Conservation (phyloP, 2,113 vertebrate species). For the Pangasianodon gigas region DNA sequence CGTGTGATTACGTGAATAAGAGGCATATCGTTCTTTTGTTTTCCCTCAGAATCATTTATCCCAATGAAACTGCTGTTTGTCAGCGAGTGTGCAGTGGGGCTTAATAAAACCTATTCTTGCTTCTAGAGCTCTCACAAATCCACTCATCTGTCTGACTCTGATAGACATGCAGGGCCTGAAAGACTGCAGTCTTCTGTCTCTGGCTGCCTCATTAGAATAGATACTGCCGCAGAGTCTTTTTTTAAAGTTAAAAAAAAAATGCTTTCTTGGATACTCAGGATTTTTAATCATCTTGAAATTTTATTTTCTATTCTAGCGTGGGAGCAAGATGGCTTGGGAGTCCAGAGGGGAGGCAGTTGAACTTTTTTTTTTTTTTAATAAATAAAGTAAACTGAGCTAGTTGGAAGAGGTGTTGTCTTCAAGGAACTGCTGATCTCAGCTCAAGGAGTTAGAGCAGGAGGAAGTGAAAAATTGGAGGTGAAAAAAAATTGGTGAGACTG, state of each 20-base stretch:
- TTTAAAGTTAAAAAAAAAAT: neutral
- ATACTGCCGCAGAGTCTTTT: neutral
- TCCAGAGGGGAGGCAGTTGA: neutral
- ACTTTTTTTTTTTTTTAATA: neutral
- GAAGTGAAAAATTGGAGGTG: constrained; percentile 13
- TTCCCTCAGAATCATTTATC: constrained; percentile 42
- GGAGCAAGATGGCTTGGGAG: neutral
- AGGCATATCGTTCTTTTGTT: constrained; percentile 34
- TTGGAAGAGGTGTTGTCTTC: neutral
- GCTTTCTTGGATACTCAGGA: neutral
- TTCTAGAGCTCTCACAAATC: neutral
- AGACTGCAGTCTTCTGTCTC: constrained; percentile 16
- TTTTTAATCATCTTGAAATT: constrained; percentile 21
- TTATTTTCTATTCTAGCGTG: neutral
- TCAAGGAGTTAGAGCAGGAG: neutral
- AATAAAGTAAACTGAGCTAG: neutral
- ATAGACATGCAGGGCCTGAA: constrained; percentile 20
- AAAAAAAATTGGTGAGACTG: neutral
- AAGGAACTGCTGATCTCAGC: constrained; percentile 13
- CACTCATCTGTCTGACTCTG: neutral
- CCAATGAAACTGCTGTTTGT: constrained; percentile 40
- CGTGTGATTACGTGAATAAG: constrained; percentile 36
- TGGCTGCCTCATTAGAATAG: constrained; percentile 32
- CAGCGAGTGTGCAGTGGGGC: neutral
- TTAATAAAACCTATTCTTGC: constrained; percentile 13